These are phyloP conservation scores for Sipha flava DNA, from an alignment of 1,140 invertebrate genomes.

Conservation along the genomic window DNA sequence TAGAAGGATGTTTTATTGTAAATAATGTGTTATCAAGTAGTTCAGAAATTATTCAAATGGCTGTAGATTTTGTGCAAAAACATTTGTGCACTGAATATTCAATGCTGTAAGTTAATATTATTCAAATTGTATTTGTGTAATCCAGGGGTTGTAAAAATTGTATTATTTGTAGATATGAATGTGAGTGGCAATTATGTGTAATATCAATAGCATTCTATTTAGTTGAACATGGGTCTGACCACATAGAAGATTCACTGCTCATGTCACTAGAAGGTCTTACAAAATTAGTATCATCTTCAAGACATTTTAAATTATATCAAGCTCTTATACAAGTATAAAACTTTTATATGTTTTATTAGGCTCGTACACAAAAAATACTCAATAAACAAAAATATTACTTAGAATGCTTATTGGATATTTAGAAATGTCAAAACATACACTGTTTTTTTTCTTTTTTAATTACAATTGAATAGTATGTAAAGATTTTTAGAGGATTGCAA, in stretches of 20 bases:
- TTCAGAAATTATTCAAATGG: slow-evolving; percentile 15
- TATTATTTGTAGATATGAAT: background rate
- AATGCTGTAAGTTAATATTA: slow-evolving; percentile 2
- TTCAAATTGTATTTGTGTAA: background rate
- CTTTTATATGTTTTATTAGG: too few species aligned
- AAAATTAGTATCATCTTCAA: slow-evolving; percentile 31
- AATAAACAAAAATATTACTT: too few species aligned
- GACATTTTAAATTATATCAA: slow-evolving; percentile 33
- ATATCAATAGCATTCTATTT: slow-evolving; percentile 32
- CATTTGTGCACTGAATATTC: slow-evolving; percentile 26
- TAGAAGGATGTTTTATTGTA: slow-evolving; percentile 50
- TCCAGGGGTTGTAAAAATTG: background rate
- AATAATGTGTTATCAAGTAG: background rate
- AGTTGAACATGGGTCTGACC: background rate
- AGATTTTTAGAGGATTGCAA: too few species aligned
- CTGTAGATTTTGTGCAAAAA: slow-evolving; percentile 25
- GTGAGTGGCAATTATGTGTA: slow-evolving; percentile 20
- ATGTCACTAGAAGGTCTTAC: slow-evolving; percentile 33
- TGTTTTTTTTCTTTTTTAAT: too few species aligned
- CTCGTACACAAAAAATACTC: too few species aligned
- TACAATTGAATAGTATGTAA: too few species aligned
- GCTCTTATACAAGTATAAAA: slow-evolving; percentile 37
- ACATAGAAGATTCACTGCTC: background rate
- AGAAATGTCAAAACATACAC: too few species aligned
- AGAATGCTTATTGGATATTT: too few species aligned